Conservation (phyloP, 53 echinoderm and acorn worm genomes). For the Paracentrotus lividus region DNA sequence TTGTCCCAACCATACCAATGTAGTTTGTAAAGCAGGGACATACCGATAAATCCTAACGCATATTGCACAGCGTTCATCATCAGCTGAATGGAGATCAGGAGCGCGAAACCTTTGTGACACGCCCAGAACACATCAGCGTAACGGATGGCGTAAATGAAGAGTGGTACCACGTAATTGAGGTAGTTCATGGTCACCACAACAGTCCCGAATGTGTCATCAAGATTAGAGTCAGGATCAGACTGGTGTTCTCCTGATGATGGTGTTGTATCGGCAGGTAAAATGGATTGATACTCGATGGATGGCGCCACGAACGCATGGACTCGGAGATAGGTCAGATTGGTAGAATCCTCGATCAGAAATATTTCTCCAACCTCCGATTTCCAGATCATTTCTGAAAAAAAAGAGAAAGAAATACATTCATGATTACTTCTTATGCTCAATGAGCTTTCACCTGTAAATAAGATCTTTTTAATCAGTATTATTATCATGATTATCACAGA, state of each 20-base stretch:
- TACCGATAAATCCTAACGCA: slow-evolving; percentile 88
- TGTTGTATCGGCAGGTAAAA: slow-evolving; percentile 5
- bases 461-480: too few species aligned
- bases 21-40: slow-evolving; percentile 93
- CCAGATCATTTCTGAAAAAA: slow-evolving; percentile 76
- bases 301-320: slow-evolving; percentile 7
- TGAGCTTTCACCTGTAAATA: too few species aligned
- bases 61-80: slow-evolving; percentile 95
- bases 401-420: too few species aligned
- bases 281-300: slow-evolving; percentile 33
- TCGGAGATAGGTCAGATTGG: neutral
- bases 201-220: slow-evolving; percentile 81
- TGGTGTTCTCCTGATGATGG: neutral
- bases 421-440: too few species aligned
- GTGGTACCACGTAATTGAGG: slow-evolving; percentile 94
- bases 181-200: slow-evolving; percentile 95
- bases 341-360: slow-evolving; percentile 37
- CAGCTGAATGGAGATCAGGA: slow-evolving; percentile 83
- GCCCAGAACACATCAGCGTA: slow-evolving; percentile 99
- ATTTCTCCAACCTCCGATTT: slow-evolving; percentile 75
- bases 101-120: slow-evolving; percentile 94
- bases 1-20: slow-evolving; percentile 91
- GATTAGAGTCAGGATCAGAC: slow-evolving; percentile 42
- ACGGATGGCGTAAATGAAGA: slow-evolving; percentile 94
- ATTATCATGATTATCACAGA: too few species aligned